These are phyloP conservation scores for Volucella bombylans DNA, from an alignment of 2,888 invertebrate species.

Conservation along the genomic window DNA sequence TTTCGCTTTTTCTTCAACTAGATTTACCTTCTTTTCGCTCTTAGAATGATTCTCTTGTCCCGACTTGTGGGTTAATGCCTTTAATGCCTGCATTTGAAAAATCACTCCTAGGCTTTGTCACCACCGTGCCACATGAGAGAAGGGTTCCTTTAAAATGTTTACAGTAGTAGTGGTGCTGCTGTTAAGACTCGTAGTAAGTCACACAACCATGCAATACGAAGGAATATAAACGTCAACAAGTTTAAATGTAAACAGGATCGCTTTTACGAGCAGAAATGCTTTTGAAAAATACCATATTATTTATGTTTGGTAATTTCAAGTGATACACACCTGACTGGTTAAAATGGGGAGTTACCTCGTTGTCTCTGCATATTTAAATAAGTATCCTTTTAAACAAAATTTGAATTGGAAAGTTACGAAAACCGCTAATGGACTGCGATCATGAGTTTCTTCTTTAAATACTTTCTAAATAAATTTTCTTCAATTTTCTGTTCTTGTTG, in stretches of 20 bases:
- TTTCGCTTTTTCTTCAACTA: background rate
- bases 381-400: background rate
- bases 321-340: constrained; percentile 6
- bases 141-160: constrained; percentile 24
- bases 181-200: constrained; percentile 40
- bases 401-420: background rate
- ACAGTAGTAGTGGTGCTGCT: background rate
- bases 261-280: constrained; percentile 30
- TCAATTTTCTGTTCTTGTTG: too few relatives aligned
- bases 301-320: background rate
- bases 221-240: constrained; percentile 8
- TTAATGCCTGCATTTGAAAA: constrained; percentile 47
- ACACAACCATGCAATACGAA: constrained; percentile 33
- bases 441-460: too few relatives aligned
- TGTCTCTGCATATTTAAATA: background rate
- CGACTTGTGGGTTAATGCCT: constrained; percentile 38
- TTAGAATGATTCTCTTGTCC: constrained; percentile 16
- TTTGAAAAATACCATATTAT: constrained; percentile 28
- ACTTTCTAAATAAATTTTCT: too few relatives aligned
- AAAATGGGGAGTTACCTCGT: background rate
- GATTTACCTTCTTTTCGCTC: constrained; percentile 15
- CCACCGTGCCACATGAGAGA: background rate
- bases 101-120: constrained; percentile 1
- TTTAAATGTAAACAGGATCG: constrained; percentile 33
- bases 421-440: background rate